A percentile compares a stretch with the other conserved stretches of the same genome.
Conservation (phyloP, 2,888 invertebrate genomes). For the Drosophila affinis region DNA sequence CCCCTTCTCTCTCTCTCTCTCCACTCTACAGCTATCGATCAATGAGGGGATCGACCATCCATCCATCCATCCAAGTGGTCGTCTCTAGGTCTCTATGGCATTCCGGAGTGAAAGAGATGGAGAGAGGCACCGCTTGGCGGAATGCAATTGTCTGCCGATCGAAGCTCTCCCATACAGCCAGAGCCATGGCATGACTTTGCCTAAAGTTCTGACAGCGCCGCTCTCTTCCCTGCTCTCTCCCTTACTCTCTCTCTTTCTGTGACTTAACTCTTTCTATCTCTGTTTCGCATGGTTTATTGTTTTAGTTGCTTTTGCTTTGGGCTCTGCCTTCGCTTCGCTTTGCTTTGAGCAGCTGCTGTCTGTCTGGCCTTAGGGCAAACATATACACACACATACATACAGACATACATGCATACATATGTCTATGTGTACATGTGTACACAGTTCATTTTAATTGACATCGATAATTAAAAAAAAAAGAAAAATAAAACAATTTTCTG, state of each 20-base stretch:
- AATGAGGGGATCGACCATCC: constrained; percentile 34
- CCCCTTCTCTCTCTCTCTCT: too few species aligned
- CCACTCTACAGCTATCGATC: constrained; percentile 28
- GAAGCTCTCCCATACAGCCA: background rate
- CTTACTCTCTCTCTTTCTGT: constrained; percentile 22
- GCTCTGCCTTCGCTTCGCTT: constrained; percentile 25
- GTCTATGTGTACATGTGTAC: constrained; percentile 26
- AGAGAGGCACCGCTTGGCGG: background rate
- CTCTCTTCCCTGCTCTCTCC: constrained; percentile 18
- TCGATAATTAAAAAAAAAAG: constrained; percentile 72
- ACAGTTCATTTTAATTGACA: constrained; percentile 80
- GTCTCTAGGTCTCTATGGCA: constrained; percentile 34
- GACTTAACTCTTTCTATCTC: constrained; percentile 2
- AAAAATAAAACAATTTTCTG: constrained; percentile 56
- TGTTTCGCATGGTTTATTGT: constrained; percentile 60
- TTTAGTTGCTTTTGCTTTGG: constrained; percentile 49
- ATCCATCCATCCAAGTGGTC: background rate
- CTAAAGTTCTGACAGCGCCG: constrained; percentile 20
- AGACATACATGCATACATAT: constrained; percentile 29
- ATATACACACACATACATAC: constrained; percentile 43
- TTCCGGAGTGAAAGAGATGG: constrained; percentile 24
- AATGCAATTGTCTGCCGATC: background rate
- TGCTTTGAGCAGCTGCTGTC: constrained; percentile 39
- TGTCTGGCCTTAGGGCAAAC: constrained; percentile 26
- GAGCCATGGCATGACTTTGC: constrained; percentile 31